Conservation (phyloP, 2,888 invertebrate genomes). For the Idaea dimidiata region DNA sequence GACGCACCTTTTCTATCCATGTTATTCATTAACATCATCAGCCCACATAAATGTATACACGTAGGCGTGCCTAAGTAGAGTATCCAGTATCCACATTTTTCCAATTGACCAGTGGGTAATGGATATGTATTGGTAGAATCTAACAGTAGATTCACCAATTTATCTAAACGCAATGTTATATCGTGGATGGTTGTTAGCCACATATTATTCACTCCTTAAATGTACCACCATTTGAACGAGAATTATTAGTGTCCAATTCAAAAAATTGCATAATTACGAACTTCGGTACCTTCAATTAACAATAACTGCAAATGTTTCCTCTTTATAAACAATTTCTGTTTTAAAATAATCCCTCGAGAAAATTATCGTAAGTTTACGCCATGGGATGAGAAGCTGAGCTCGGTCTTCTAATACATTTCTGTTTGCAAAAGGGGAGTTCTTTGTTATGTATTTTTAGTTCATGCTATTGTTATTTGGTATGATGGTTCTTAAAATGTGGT, state of each 20-base stretch:
- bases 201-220: background rate
- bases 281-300: background rate
- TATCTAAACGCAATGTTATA: background rate
- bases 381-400: background rate
- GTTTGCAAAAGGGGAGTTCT: background rate
- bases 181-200: background rate
- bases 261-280: too few species aligned
- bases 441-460: slow-evolving; percentile 1
- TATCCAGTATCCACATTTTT: slow-evolving; percentile 1
- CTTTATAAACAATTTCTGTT: background rate
- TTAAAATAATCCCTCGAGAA: background rate
- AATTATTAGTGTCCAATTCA: too few species aligned
- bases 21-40: background rate
- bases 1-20: slow-evolving; percentile 20
- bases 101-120: background rate
- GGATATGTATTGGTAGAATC: background rate
- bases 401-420: background rate
- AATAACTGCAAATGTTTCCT: background rate
- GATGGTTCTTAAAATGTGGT: background rate
- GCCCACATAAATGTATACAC: background rate
- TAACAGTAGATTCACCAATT: background rate
- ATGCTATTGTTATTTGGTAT: background rate
- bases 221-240: background rate
- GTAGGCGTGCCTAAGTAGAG: background rate
- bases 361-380: background rate